phyloP scores from a whole-genome alignment of 2,888 invertebrate species.

The Melitaea athalia region DNA sequence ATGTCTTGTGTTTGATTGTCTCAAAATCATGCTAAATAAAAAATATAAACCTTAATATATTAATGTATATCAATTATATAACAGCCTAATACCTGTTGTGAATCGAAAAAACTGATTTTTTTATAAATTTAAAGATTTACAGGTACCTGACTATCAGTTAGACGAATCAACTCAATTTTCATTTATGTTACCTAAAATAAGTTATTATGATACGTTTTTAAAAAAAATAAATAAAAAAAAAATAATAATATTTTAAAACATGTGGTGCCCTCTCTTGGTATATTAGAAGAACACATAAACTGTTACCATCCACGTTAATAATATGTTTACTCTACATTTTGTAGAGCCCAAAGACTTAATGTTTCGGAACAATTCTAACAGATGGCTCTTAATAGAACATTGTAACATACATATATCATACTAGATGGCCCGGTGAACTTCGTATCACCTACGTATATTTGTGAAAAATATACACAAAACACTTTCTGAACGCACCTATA shows the following conservation, averaged over 20 bases:
- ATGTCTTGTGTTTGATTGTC: slow-evolving; percentile 65
- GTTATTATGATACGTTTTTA: no score
- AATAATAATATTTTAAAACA: not conserved
- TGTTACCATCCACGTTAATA: not conserved
- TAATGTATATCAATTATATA: not conserved
- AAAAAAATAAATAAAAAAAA: not conserved
- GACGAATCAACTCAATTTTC: not conserved
- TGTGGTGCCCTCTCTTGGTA: slow-evolving; percentile 24
- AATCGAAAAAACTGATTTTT: not conserved
- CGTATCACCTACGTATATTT: no score
- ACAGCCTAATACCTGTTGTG: not conserved
- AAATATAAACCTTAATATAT: slow-evolving; percentile 7
- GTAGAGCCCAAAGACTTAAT: not conserved
- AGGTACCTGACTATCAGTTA: not conserved
- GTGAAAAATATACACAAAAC: no score
- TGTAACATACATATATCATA: no score
- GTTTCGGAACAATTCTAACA: not conserved
- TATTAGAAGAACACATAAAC: not conserved
- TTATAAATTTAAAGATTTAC: not conserved
- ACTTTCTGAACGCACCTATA: no score
- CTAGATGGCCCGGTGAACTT: no score
- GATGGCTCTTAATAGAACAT: not conserved
- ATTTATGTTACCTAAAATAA: not conserved
- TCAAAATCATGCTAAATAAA: slow-evolving; percentile 64
- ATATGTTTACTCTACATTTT: not conserved